Conservation (phyloP, 2,113 vertebrate species). For the Scatophagus argus region DNA sequence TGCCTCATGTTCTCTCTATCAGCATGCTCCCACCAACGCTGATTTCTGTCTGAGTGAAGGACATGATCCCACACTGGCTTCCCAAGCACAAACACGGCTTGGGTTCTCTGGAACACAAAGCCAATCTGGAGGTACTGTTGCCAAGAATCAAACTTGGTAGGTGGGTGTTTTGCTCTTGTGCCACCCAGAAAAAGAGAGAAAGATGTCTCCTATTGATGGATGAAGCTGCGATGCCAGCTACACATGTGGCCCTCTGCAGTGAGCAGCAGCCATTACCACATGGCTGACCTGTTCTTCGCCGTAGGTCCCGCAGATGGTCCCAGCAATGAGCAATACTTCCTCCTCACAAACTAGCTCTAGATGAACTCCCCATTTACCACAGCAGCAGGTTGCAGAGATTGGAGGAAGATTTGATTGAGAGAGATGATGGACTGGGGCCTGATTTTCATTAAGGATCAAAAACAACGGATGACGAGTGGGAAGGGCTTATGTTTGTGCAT, state of each 20-base stretch:
- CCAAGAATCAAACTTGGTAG: conserved; percentile 4
- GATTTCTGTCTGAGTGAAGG: conserved; percentile 2
- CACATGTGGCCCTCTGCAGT: conserved; percentile 16
- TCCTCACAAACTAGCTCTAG: background rate
- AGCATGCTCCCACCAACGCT: background rate
- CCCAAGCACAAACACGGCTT: background rate
- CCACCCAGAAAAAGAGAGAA: background rate
- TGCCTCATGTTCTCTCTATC: background rate
- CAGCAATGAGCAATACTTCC: conserved; percentile 14
- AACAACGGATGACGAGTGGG: conserved; percentile 1
- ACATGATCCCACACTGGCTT: background rate
- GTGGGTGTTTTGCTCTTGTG: background rate
- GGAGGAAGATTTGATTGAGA: background rate
- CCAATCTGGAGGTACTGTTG: background rate
- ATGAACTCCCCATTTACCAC: background rate
- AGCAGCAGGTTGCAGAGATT: background rate
- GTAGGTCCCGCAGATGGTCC: conserved; percentile 42
- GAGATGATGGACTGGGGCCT: background rate
- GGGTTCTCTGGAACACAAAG: background rate
- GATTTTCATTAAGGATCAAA: background rate
- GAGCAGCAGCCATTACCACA: conserved; percentile 42
- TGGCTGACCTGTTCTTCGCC: conserved; percentile 46
- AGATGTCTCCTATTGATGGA: conserved; percentile 5
- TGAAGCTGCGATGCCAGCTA: conserved; percentile 4
- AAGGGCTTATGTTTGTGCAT: background rate